Evolutionary conservation across 2,888 invertebrate species (phyloP).

Genomic region (Boloria euphrosyne): DNA sequence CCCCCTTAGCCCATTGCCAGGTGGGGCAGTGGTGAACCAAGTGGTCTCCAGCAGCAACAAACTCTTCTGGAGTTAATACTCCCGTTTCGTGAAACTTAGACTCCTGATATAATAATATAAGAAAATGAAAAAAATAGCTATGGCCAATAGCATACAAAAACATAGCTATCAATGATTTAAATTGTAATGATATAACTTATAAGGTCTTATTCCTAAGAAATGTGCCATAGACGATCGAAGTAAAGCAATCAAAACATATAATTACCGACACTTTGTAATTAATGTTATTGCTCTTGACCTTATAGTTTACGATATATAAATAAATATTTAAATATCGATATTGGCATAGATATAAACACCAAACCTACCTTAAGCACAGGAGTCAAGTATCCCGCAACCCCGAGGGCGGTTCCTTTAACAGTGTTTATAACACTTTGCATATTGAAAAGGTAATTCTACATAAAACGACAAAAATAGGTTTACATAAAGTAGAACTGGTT

Average conservation of each 20-base stretch:
- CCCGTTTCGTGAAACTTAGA: conserved; percentile 99
- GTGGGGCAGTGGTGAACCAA: conserved; percentile 99
- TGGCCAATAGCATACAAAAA: accelerated
- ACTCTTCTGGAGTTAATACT: conserved; percentile 99
- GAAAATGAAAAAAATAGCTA: neutral
- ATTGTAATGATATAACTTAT: neutral
- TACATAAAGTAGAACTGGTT: neutral
- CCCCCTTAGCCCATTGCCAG: conserved; percentile 98
- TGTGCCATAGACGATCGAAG: conserved; percentile 3
- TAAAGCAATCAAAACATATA: conserved; percentile 13
- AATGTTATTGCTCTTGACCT: neutral
- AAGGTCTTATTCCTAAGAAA: neutral
- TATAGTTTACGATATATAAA: neutral
- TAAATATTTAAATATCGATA: neutral
- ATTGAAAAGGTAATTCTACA: conserved; percentile 39
- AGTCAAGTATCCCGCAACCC: conserved; percentile 97
- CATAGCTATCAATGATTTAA: neutral
- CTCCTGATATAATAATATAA: conserved; percentile 83
- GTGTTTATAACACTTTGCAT: conserved; percentile 98
- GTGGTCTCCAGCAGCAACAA: conserved; percentile 99
- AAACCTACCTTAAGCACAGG: conserved; percentile 98
- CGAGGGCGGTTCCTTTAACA: conserved; percentile 96
- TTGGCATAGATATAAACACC: conserved; percentile 28
- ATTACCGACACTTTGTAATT: neutral
- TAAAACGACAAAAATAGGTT: neutral